phyloP scores from a whole-genome alignment of 2,797 vertebrate species.

The Chelidonichthys spinosus region DNA sequence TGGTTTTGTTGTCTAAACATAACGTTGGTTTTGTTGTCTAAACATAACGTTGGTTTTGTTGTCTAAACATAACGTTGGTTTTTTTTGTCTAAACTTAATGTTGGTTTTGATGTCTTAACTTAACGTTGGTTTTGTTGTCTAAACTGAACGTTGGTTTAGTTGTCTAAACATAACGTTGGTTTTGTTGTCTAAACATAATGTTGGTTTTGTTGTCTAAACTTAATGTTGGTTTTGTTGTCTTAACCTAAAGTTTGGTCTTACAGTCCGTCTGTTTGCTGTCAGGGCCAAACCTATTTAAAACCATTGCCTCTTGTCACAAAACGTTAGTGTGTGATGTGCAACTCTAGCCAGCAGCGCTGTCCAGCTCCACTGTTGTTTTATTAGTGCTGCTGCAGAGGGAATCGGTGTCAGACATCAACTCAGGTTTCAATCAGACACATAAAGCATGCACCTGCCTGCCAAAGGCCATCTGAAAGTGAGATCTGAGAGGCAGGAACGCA shows the following conservation, averaged over 20 bases:
- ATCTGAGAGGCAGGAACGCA: constrained; percentile 33
- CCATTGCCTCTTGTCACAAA: constrained; percentile 52
- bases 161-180: no score
- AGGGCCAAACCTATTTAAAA: constrained; percentile 55
- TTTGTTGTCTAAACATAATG: no score
- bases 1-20: no score
- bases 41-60: no score
- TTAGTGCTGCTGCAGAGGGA: constrained; percentile 54
- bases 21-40: no score
- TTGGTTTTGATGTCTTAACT: no score
- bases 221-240: no score
- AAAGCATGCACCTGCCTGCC: constrained; percentile 60
- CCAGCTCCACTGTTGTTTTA: constrained; percentile 64
- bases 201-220: no score
- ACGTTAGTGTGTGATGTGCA: constrained; percentile 44
- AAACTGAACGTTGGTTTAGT: no score
- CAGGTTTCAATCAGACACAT: constrained; percentile 65
- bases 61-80: no score
- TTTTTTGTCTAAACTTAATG: no score
- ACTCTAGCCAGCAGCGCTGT: constrained; percentile 24
- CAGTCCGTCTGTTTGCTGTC: constrained; percentile 16
- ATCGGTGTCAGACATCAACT: constrained; percentile 52
- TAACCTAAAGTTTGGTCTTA: background rate
- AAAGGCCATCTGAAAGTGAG: constrained; percentile 13
- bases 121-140: no score